Evolutionary conservation across 2,797 vertebrate species (phyloP).

Genomic region (Chaunax sp.): DNA sequence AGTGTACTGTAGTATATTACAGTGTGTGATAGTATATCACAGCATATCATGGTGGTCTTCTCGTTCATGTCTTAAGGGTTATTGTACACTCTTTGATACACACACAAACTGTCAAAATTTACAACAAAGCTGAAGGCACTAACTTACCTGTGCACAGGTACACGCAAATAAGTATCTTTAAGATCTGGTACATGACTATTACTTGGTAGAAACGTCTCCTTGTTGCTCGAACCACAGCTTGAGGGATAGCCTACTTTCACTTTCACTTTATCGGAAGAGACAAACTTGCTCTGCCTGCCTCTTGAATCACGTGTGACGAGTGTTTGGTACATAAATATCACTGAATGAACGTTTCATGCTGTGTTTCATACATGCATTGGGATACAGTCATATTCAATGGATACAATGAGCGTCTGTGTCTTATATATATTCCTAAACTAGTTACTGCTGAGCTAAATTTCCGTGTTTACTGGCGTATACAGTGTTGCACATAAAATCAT

Average conservation of each 20-base stretch:
- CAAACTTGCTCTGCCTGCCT: neutral
- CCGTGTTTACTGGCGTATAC: too few relatives aligned
- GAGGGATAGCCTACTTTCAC: slow-evolving; percentile 59
- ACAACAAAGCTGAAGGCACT: neutral
- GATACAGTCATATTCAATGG: too few relatives aligned
- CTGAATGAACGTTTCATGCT: too few relatives aligned
- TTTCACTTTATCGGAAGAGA: slow-evolving; percentile 69
- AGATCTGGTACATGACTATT: slow-evolving; percentile 55
- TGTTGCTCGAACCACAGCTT: neutral
- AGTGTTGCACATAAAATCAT: too few relatives aligned
- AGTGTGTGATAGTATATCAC: neutral
- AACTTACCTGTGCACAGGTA: slow-evolving; percentile 55
- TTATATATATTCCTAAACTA: too few relatives aligned
- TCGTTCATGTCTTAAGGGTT: neutral
- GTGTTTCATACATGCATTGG: too few relatives aligned
- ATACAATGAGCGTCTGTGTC: too few relatives aligned
- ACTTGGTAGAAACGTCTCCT: neutral
- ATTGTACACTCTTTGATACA: neutral
- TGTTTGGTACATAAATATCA: too few relatives aligned
- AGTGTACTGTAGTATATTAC: neutral
- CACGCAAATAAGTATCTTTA: slow-evolving; percentile 41
- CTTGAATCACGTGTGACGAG: neutral
- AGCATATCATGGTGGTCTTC: neutral
- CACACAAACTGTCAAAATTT: neutral
- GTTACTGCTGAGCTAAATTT: too few relatives aligned